Percentiles rank a stretch among this genome's conserved stretches.
These are phyloP conservation scores for Lagorchestes hirsutus DNA, from an alignment of 2,797 vertebrate genomes.

Conservation along the genomic window DNA sequence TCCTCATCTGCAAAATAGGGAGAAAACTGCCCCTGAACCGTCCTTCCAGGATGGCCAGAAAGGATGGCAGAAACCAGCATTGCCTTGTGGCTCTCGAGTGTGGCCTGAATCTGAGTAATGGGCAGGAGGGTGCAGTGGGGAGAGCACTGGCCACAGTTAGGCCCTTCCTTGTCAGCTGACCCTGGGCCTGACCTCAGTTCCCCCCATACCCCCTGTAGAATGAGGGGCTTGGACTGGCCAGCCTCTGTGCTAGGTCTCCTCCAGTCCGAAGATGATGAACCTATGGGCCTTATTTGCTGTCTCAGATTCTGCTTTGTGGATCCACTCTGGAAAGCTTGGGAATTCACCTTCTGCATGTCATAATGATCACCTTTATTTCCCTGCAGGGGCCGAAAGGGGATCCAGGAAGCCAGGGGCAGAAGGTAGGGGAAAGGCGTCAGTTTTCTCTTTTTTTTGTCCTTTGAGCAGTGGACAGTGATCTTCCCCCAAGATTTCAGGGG, in stretches of 20 bases:
- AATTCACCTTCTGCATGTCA: background rate
- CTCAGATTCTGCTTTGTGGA: too few species aligned
- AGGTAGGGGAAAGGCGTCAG: background rate
- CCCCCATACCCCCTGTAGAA: background rate
- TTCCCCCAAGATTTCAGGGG: too few species aligned
- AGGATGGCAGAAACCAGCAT: background rate
- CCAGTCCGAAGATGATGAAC: rapidly evolving
- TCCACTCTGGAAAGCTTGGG: background rate
- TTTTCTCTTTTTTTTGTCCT: background rate
- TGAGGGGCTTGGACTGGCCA: background rate
- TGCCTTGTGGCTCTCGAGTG: rapidly evolving
- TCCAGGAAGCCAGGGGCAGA: background rate
- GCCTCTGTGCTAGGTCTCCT: background rate
- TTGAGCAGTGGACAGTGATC: background rate
- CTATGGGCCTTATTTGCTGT: background rate
- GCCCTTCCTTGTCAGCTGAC: too few species aligned
- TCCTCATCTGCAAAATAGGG: background rate
- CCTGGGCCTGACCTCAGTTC: background rate
- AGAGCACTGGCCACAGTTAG: background rate
- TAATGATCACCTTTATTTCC: background rate
- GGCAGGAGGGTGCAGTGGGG: background rate
- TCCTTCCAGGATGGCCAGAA: too few species aligned
- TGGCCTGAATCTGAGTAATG: background rate
- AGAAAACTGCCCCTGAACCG: too few species aligned
- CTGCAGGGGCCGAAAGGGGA: background rate